phyloP scores from a whole-genome alignment of 2,113 vertebrate species.

The Opisthocomus hoazin region DNA sequence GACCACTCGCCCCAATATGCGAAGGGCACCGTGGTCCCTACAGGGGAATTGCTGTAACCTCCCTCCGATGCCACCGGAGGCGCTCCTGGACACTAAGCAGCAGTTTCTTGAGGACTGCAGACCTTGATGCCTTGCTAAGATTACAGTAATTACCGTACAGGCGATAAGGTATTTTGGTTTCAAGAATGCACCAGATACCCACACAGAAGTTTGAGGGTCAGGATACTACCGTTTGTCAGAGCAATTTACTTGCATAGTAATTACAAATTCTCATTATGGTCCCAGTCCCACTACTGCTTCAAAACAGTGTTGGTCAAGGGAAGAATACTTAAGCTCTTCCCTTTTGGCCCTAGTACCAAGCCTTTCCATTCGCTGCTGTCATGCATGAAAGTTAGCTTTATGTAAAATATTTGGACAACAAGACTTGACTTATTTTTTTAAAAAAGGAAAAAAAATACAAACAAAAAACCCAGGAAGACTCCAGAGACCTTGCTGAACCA shows the following conservation, averaged over 20 bases:
- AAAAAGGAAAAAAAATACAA: not conserved
- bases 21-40: not conserved
- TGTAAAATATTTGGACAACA: not conserved
- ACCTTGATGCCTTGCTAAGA: not conserved
- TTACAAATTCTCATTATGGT: not conserved
- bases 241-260: not conserved
- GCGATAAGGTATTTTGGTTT: not conserved
- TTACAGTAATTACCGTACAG: not conserved
- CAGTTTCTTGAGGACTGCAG: not conserved
- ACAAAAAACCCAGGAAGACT: not conserved
- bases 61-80: fast-evolving
- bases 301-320: not conserved
- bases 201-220: not conserved
- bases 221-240: not conserved
- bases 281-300: not conserved
- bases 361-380: not conserved
- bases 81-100: not conserved
- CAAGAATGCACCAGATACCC: not conserved
- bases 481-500: not conserved
- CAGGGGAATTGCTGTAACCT: not conserved
- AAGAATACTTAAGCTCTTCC: not conserved
- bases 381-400: not conserved
- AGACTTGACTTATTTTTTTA: not conserved
- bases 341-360: not conserved
- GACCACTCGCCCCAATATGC: too few species aligned